Conservation (phyloP, 2,888 invertebrate species). For the Dioctria rufipes region DNA sequence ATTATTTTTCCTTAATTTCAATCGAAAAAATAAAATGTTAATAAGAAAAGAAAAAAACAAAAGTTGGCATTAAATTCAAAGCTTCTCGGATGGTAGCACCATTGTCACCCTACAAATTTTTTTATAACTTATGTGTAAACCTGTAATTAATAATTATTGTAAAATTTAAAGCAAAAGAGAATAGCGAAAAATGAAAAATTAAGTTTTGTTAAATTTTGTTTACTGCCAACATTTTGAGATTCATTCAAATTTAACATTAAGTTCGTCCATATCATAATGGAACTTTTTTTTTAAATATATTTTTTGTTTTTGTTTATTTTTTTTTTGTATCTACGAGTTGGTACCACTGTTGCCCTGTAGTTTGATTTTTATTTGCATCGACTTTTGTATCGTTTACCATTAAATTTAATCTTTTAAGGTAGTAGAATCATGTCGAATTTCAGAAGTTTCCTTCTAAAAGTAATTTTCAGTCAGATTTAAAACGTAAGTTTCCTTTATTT, state of each 20-base stretch:
- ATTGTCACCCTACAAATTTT: conserved; percentile 16
- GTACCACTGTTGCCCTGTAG: conserved; percentile 52
- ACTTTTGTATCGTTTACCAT: conserved; percentile 24
- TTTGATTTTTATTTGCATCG: conserved; percentile 18
- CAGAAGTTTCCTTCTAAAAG: conserved; percentile 51
- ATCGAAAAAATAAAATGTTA: conserved; percentile 2
- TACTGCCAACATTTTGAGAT: conserved; percentile 17
- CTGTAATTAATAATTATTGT: neutral
- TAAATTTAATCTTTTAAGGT: conserved; percentile 7
- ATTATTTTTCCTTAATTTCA: conserved; percentile 10
- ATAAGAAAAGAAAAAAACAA: conserved; percentile 3
- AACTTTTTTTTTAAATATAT: too few species aligned
- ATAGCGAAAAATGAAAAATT: neutral
- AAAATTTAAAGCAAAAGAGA: neutral
- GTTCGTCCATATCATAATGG: neutral
- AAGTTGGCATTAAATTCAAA: conserved; percentile 41
- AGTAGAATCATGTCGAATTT: conserved; percentile 21
- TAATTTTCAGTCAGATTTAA: conserved; percentile 42
- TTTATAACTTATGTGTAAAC: neutral
- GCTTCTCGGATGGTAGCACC: conserved; percentile 37
- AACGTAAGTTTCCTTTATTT: conserved; percentile 51
- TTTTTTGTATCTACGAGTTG: conserved; percentile 36
- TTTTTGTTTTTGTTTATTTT: neutral
- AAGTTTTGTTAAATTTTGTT: conserved; percentile 32
- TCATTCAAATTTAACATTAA: neutral